Evolutionary conservation across 2,113 vertebrate genomes (phyloP), one percentile per base, ranked within the genome.

Genomic region (Cranoglanis bouderius): DNA sequence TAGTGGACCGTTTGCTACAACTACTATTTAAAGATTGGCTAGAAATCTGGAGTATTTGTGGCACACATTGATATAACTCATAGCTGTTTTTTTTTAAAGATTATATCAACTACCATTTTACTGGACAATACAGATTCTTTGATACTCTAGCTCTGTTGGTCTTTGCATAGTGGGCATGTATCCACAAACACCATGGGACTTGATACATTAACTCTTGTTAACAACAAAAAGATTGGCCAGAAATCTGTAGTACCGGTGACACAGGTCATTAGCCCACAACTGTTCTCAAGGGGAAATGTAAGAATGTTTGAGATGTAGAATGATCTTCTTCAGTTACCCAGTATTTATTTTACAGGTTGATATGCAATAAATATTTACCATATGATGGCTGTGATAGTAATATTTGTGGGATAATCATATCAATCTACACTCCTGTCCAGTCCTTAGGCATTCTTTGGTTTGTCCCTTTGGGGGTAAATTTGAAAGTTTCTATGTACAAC

Each of bases 151-250:
- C 72, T 72, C 75, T 88, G 59, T 88, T 84, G 29, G 82, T 84
- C 55, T 89, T 87, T 90, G 85, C 87, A 70, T 38, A 85, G 65
- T 82, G 75, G 83, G 86, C 82, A 85, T 67, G 57, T 77, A 67
- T 89, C 57, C 86, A 89, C 59, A 85, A 55, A 74, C 85, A 89
- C 53, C 63, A 53, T 89, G 81, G 55, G 85, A 84, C 88, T 89
- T 77, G 85, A 78, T 29, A 63, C 9, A 7, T 57, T 67, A 61
- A 61, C 85, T 86, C 59, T 53, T 80, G 67, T 85, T 46, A 88
- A 84, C 61, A 87, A 90, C 67, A 91, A 85, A 67, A 85, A 82
- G 78, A 49, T 49, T 57, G 77, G 55, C 74, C 85, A 49, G 35
- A 59, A 81, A 67, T 90, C 51, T 82, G 14, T 74, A 51, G 35